A percentile compares a stretch with the other conserved stretches of the same genome.
Evolutionary conservation across 2,888 invertebrate species (phyloP).

Genomic region (Geophilus truncorum): DNA sequence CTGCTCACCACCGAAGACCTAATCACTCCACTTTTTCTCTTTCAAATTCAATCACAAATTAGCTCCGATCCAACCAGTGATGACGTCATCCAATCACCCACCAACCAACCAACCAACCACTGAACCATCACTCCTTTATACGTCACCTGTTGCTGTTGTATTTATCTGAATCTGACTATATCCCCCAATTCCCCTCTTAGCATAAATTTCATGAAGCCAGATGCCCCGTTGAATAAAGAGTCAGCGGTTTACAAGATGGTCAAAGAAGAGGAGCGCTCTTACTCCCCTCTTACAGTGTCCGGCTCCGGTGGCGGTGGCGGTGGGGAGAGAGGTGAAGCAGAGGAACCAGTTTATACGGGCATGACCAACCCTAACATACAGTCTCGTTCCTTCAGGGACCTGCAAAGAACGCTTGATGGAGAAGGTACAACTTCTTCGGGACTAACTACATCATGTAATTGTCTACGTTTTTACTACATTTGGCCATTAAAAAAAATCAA

Average conservation of each 20-base stretch:
- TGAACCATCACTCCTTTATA: too few species aligned
- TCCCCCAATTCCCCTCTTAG: slow-evolving; percentile 51
- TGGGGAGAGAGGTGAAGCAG: slow-evolving; percentile 29
- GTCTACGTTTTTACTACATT: slow-evolving; percentile 20
- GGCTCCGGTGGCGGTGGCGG: too few species aligned
- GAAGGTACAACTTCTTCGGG: slow-evolving; percentile 35
- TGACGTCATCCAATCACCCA: not conserved
- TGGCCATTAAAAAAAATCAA: not conserved
- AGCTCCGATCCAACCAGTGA: not conserved
- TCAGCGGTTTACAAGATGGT: slow-evolving; percentile 45
- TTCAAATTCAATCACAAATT: not conserved
- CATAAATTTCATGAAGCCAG: slow-evolving; percentile 94
- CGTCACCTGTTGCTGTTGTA: too few species aligned
- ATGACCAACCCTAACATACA: slow-evolving; percentile 39
- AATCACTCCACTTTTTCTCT: not conserved
- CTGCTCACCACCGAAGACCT: not conserved
- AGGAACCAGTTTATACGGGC: slow-evolving; percentile 31
- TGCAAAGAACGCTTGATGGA: slow-evolving; percentile 41
- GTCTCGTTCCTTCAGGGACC: slow-evolving; percentile 41
- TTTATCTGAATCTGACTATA: not conserved
- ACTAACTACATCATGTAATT: slow-evolving; percentile 2
- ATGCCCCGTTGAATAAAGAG: slow-evolving; percentile 49
- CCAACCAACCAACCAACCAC: not conserved
- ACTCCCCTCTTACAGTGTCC: slow-evolving; percentile 28
- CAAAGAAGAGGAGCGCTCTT: slow-evolving; percentile 42